These are phyloP conservation scores for Anolis carolinensis DNA, from an alignment of 2,113 vertebrate species.

Conservation along the genomic window DNA sequence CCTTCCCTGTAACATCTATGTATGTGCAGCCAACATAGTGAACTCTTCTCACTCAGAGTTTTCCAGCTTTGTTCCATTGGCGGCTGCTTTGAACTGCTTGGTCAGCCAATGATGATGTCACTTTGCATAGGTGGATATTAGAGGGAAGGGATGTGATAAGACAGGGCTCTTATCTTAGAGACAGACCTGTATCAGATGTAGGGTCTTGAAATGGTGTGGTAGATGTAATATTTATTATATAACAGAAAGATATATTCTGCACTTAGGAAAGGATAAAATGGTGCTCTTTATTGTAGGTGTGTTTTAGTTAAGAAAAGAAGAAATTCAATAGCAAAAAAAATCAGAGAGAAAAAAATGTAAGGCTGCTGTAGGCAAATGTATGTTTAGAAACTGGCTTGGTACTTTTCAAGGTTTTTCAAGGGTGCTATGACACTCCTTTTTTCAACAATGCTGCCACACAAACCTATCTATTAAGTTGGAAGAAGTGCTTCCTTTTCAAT, in stretches of 20 bases:
- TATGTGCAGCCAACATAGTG: not conserved
- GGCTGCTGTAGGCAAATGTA: not conserved
- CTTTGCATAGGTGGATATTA: not conserved
- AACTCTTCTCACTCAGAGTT: not conserved
- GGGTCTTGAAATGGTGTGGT: no score
- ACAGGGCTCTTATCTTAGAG: not conserved
- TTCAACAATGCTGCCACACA: not conserved
- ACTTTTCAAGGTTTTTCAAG: not conserved
- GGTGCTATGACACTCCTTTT: not conserved
- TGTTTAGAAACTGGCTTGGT: not conserved
- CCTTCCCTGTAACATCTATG: not conserved
- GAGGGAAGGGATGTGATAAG: not conserved
- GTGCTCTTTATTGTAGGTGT: not conserved
- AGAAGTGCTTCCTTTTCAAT: not conserved
- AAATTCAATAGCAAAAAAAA: not conserved
- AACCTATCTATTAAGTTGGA: not conserved
- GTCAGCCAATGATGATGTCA: not conserved
- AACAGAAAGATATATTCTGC: not conserved
- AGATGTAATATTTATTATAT: not conserved
- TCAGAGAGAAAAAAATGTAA: not conserved
- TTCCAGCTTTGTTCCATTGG: not conserved
- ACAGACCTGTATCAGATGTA: not conserved
- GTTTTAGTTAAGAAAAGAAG: not conserved
- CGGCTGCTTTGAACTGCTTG: not conserved
- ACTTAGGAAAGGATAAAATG: not conserved